Evolutionary conservation across 2,113 vertebrate genomes (phyloP), one percentile per base, ranked within the genome.

Genomic region (Passer montanus): DNA sequence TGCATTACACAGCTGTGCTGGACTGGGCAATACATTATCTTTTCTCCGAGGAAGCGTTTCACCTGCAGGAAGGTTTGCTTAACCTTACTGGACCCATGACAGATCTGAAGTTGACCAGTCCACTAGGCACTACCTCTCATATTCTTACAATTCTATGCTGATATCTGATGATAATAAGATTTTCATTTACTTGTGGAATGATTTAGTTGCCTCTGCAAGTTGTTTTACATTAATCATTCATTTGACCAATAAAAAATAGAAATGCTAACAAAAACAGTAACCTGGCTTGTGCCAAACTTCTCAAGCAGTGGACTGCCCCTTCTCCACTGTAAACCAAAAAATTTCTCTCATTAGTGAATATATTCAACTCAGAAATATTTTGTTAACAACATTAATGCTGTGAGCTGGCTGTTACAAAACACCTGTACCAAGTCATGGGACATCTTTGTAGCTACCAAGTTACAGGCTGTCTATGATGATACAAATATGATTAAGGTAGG

Each of bases 91-190:
- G 64, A 41, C 31, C 46, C 41, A 49, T 13, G 17, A 52, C 14
- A 60, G 23, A 35, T 28, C 21, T 66, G 19, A 73, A 56, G 27
- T 43, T 0, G 0, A 43, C 0, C 0, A 43, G 16, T 24, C 33
- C 14, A 43, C 28, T 16, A 26, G 13, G 24, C 37, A 47, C 15
- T 43, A n/a, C 13, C 12, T 60, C 55, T 77, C 58, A 60, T 5
- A 73, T 33, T 68, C 14, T 87, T 60, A 62, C 0, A 4, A 46
- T 75, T 67, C 50, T 75, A 15, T 53, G 24, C 39, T 41, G 19
- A 39, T 28, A 39, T n/a, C 6, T 72, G 39, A 86, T 46, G 12
- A 15, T 16, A 22, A 92, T 63, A 80, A 47, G 23, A 21, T 52
- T 80, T 88, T 83, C 28, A 53, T 28, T 50, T 59, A 69, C 39